These are phyloP conservation scores for Periophthalmodon schlosseri DNA, from an alignment of 2,113 vertebrate genomes.

Conservation along the genomic window DNA sequence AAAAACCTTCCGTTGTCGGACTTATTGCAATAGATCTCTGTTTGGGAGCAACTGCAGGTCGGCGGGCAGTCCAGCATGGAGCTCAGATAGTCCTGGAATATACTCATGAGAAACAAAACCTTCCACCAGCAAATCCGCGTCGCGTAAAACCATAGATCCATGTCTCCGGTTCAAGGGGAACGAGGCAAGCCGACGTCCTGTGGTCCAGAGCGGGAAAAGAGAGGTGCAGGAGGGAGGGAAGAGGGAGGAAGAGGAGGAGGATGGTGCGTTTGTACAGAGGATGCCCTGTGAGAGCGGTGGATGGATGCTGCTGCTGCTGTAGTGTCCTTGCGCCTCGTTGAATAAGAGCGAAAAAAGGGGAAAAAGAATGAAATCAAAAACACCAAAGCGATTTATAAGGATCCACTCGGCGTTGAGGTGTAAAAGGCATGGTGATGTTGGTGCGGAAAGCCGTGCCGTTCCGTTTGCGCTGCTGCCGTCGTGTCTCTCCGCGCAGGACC, in stretches of 20 bases:
- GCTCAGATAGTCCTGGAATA: conserved; percentile 94
- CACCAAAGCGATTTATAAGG: conserved; percentile 29
- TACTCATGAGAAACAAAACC: conserved; percentile 88
- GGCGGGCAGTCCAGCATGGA: conserved; percentile 96
- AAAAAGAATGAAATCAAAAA: conserved; percentile 58
- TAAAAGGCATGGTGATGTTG: conserved; percentile 70
- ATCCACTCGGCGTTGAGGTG: conserved; percentile 62
- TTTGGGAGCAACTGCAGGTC: conserved; percentile 94
- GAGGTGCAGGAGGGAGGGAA: conserved; percentile 52
- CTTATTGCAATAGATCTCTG: conserved; percentile 95
- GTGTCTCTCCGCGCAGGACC: conserved; percentile 75
- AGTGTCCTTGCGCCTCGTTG: conserved; percentile 71
- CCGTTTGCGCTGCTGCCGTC: conserved; percentile 50
- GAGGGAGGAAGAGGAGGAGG: conserved; percentile 47
- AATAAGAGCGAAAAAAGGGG: conserved; percentile 41
- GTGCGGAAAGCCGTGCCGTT: conserved; percentile 43
- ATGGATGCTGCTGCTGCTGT: conserved; percentile 45
- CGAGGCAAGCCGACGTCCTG: conserved; percentile 66
- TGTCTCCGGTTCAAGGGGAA: conserved; percentile 60
- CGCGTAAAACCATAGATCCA: conserved; percentile 75
- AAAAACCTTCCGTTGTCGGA: conserved; percentile 94
- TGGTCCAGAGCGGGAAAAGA: conserved; percentile 52
- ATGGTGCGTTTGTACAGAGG: conserved; percentile 69
- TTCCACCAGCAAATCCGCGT: conserved; percentile 89
- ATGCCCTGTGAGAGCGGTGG: conserved; percentile 69